Conservation (phyloP, 2,797 vertebrate genomes). For the Glyptemys insculpta region DNA sequence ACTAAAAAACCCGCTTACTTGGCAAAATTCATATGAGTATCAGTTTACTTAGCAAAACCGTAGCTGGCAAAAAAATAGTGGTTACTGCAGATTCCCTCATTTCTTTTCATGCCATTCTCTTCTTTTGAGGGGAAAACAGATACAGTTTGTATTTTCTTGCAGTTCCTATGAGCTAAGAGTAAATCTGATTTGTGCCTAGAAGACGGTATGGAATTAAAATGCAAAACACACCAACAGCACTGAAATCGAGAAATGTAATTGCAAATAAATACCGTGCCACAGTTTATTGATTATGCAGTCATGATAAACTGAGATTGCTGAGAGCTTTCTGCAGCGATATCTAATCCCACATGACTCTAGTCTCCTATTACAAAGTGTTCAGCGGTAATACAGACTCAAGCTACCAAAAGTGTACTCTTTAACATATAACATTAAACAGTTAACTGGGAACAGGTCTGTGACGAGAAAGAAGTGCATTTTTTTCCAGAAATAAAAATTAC, state of each 20-base stretch:
- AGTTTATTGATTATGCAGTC: rapidly evolving
- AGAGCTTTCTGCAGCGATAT: rapidly evolving
- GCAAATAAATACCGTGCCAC: rapidly evolving
- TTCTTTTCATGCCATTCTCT: rapidly evolving
- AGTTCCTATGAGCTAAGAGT: not conserved
- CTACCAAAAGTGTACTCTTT: not conserved
- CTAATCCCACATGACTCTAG: not conserved
- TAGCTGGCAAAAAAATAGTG: not conserved
- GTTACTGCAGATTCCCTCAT: rapidly evolving
- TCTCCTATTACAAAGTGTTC: not conserved
- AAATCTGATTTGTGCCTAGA: not conserved
- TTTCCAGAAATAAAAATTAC: not conserved
- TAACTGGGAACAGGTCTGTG: not conserved
- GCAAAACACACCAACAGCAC: rapidly evolving
- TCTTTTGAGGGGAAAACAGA: rapidly evolving
- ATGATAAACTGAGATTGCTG: rapidly evolving
- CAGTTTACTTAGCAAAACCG: not conserved
- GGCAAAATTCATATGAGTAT: not conserved
- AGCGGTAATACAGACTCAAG: not conserved
- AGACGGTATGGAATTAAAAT: rapidly evolving
- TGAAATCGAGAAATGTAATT: rapidly evolving
- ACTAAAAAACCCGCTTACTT: not conserved
- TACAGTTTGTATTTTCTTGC: not conserved
- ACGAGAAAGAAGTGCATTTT: not conserved
- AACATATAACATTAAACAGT: not conserved